phyloP scores from a whole-genome alignment of 1,140 invertebrate species.

The Drosophila asahinai region DNA sequence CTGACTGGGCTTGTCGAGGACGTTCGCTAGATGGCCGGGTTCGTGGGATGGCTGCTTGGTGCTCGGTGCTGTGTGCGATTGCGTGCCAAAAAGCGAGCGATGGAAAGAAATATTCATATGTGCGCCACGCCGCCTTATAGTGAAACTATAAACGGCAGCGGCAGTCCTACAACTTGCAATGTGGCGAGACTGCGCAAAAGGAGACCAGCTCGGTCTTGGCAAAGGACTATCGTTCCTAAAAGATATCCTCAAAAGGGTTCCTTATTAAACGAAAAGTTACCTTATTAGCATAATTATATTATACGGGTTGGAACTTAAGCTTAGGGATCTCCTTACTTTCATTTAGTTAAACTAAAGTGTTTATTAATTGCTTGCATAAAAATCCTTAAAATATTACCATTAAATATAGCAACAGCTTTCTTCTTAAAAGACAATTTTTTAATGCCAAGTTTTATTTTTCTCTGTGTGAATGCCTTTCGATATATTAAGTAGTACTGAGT shows the following conservation, averaged over 20 bases:
- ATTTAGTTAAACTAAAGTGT: neutral
- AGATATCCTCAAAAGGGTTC: neutral
- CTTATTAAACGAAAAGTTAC: neutral
- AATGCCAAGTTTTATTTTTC: too few species aligned
- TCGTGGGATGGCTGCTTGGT: constrained; percentile 29
- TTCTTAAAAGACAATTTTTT: neutral
- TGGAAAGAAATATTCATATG: constrained; percentile 74
- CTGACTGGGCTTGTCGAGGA: constrained; percentile 75
- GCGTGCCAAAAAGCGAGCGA: constrained; percentile 73
- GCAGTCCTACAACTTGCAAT: constrained; percentile 58
- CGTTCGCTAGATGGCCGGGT: constrained; percentile 60
- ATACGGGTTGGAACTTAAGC: too few species aligned
- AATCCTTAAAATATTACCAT: too few species aligned
- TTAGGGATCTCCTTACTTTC: too few species aligned
- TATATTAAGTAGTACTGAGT: fast-evolving
- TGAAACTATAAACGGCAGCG: constrained; percentile 61
- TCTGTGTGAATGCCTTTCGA: too few species aligned
- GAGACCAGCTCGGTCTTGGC: constrained; percentile 19
- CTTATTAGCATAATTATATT: too few species aligned
- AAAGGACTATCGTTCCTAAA: constrained; percentile 8
- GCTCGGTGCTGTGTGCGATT: constrained; percentile 64
- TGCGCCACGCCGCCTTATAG: constrained; percentile 54
- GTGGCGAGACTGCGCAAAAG: constrained; percentile 53
- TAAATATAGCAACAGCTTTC: too few species aligned
- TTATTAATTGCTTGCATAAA: too few species aligned